phyloP scores from a whole-genome alignment of 2,113 vertebrate species.

The Sminthopsis crassicaudata region DNA sequence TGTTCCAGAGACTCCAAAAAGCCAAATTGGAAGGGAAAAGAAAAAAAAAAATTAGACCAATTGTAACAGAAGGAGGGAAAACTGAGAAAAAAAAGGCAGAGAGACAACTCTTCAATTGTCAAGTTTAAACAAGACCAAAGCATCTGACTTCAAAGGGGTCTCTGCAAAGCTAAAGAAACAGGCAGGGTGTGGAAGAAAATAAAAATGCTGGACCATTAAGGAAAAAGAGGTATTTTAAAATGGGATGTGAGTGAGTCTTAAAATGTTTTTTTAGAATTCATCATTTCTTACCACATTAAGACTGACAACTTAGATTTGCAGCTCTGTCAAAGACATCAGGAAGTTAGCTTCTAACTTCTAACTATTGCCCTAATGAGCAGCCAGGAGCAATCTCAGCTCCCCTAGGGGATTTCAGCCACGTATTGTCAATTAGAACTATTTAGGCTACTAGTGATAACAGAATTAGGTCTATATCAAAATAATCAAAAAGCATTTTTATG shows the following conservation, averaged over 20 bases:
- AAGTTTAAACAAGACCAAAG: conserved; percentile 18
- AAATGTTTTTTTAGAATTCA: background rate
- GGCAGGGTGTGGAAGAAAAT: background rate
- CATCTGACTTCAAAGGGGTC: background rate
- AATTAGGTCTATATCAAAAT: conserved; percentile 17
- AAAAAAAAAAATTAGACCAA: background rate
- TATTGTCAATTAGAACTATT: background rate
- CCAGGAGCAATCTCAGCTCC: background rate
- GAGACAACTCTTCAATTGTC: background rate
- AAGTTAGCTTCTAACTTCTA: conserved; percentile 32
- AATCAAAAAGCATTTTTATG: conserved; percentile 1
- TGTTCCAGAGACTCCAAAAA: conserved; percentile 1
- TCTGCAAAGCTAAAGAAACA: background rate
- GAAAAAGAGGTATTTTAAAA: background rate
- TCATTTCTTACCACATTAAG: background rate
- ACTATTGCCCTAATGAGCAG: background rate
- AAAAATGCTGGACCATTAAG: background rate
- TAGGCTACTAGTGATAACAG: background rate
- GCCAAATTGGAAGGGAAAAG: background rate
- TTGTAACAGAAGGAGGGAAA: background rate
- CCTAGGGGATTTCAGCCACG: background rate
- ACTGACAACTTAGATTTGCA: background rate
- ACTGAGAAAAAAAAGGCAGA: conserved; percentile 1
- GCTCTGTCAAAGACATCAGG: conserved; percentile 13
- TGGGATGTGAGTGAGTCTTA: background rate